Evolutionary conservation across 2,113 vertebrate species (phyloP).

Genomic region (Thunnus maccoyii): DNA sequence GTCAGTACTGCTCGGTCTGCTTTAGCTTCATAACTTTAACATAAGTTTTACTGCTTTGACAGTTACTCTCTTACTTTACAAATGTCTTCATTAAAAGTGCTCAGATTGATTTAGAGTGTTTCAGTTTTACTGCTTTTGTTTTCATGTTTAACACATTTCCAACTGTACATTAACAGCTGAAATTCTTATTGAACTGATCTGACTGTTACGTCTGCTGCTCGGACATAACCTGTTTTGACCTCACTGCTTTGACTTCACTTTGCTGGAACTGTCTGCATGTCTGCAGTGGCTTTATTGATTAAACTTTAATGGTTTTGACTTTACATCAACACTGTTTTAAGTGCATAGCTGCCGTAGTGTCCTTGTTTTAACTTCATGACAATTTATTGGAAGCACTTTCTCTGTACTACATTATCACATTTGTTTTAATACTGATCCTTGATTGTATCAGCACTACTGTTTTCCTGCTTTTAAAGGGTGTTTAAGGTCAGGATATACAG

Average conservation of each 20-base stretch:
- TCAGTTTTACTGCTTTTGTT: background rate
- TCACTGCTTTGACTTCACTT: background rate
- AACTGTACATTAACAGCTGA: background rate
- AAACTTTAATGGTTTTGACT: background rate
- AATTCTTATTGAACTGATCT: background rate
- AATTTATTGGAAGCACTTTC: background rate
- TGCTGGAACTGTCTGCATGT: background rate
- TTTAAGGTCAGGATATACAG: background rate
- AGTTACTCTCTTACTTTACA: background rate
- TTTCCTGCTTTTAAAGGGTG: background rate
- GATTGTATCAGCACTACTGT: background rate
- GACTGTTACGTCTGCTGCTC: background rate
- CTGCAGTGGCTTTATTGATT: background rate
- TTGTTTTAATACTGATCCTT: background rate
- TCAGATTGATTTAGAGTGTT: background rate
- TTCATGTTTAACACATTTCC: background rate
- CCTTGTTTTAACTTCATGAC: background rate
- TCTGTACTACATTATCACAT: background rate
- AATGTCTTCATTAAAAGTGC: background rate
- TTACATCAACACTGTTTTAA: background rate
- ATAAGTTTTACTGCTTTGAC: background rate
- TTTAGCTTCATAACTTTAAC: slow-evolving; percentile 10
- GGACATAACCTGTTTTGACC: slow-evolving; percentile 9
- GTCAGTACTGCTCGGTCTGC: slow-evolving; percentile 75
- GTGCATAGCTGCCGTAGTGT: background rate